phyloP scores from a whole-genome alignment of 2,113 vertebrate species.

The Sporophila hypoxantha region DNA sequence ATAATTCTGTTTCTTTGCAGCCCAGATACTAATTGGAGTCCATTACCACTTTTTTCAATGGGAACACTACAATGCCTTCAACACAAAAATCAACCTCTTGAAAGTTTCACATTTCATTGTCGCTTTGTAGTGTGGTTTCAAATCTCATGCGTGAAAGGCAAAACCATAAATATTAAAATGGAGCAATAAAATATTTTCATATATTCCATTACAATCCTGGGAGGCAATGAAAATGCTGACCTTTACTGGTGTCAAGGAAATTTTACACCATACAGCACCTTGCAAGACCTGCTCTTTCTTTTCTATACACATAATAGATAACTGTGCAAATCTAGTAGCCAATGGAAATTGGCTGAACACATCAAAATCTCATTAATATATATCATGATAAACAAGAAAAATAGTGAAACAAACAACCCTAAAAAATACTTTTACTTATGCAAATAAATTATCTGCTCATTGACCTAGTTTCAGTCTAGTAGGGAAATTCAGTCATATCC shows the following conservation, averaged over 20 bases:
- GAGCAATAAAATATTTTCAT: background rate
- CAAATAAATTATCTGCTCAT: background rate
- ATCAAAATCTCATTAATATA: background rate
- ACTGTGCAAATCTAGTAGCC: background rate
- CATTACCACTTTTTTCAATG: background rate
- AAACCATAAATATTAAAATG: slow-evolving; percentile 16
- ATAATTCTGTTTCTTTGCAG: background rate
- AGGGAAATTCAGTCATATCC: background rate
- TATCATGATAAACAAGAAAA: background rate
- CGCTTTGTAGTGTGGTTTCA: background rate
- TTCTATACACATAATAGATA: background rate
- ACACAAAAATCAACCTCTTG: background rate
- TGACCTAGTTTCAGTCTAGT: slow-evolving; percentile 12
- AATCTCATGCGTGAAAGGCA: background rate
- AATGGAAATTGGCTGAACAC: background rate
- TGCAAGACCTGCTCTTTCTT: background rate
- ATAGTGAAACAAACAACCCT: background rate
- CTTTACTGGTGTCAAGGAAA: background rate
- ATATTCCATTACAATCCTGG: background rate
- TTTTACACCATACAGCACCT: background rate
- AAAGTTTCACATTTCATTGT: background rate
- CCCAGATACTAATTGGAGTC: background rate
- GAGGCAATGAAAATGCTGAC: background rate
- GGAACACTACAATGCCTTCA: background rate
- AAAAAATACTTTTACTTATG: background rate